Evolutionary conservation across 1,140 invertebrate genomes (phyloP).

Genomic region (Araneus ventricosus): DNA sequence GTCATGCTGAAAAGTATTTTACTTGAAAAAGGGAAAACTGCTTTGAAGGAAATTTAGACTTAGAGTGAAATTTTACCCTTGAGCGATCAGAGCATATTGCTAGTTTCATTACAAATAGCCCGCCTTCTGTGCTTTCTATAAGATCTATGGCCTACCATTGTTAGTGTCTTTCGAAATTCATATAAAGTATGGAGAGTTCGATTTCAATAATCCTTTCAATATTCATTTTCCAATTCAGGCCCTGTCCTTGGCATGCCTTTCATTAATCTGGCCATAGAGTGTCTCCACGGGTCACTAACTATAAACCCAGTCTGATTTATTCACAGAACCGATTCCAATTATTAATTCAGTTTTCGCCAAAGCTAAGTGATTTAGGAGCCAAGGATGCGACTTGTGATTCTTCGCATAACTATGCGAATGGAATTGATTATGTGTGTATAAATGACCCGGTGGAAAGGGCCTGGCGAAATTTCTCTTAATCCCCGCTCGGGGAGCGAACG

Average conservation of each 20-base stretch:
- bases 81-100: no score
- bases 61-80: no score
- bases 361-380: background rate
- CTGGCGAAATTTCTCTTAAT: conserved; percentile 38
- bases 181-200: no score
- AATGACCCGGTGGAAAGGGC: conserved; percentile 37
- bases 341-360: conserved; percentile 55
- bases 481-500: conserved; percentile 51
- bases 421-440: conserved; percentile 63
- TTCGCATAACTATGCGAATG: conserved; percentile 25
- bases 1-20: no score
- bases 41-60: no score
- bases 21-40: no score
- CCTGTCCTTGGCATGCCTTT: background rate
- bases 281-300: conserved; percentile 20
- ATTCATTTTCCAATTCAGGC: background rate
- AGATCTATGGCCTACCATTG: no score
- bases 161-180: no score
- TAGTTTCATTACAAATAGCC: no score
- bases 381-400: conserved; percentile 27
- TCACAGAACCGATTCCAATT: conserved; percentile 46
- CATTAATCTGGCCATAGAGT: conserved; percentile 22
- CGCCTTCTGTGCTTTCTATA: no score
- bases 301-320: conserved; percentile 18
- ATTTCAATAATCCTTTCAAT: no score